These are phyloP conservation scores for Drosophila novamexicana DNA, from an alignment of 1,140 invertebrate species.

Conservation along the genomic window DNA sequence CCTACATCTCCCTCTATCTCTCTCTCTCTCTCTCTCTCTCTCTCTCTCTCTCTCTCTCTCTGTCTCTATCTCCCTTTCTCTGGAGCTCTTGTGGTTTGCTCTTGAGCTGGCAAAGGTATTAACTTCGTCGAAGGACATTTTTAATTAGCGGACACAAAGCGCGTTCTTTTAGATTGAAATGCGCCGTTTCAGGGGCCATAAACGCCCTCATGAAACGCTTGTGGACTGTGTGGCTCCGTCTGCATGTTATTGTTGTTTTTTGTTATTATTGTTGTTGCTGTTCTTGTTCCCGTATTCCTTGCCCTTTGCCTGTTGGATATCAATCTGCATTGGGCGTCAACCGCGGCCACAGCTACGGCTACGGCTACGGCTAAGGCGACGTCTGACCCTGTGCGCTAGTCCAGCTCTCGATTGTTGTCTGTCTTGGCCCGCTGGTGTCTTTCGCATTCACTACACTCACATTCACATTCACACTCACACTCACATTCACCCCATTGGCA, in stretches of 20 bases:
- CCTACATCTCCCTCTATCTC: background rate
- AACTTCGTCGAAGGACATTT: constrained; percentile 63
- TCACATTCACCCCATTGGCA: constrained; percentile 42
- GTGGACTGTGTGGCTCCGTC: constrained; percentile 9
- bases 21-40: background rate
- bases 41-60: constrained; percentile 10
- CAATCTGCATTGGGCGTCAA: constrained; percentile 71
- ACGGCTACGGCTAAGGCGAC: constrained; percentile 17
- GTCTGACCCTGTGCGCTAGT: constrained; percentile 39
- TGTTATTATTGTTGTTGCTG: background rate
- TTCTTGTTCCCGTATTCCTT: constrained; percentile 11
- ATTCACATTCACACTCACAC: constrained; percentile 14
- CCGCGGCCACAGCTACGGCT: constrained; percentile 32
- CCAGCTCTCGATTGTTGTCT: constrained; percentile 31
- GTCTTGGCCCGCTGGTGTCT: constrained; percentile 16
- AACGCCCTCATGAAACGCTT: constrained; percentile 55
- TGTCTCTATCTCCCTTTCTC: constrained; percentile 1
- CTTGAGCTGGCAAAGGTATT: constrained; percentile 8
- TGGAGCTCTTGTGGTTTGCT: background rate
- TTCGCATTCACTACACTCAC: constrained; percentile 37
- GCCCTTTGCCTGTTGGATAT: constrained; percentile 48
- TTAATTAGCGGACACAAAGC: constrained; percentile 70
- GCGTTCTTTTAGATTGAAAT: constrained; percentile 60
- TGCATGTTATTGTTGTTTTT: background rate
- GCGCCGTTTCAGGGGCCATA: constrained; percentile 48